A percentile compares a stretch with the other conserved stretches of the same genome.
phyloP scores from a whole-genome alignment of 2,797 vertebrate species.

The Oreortyx pictus region DNA sequence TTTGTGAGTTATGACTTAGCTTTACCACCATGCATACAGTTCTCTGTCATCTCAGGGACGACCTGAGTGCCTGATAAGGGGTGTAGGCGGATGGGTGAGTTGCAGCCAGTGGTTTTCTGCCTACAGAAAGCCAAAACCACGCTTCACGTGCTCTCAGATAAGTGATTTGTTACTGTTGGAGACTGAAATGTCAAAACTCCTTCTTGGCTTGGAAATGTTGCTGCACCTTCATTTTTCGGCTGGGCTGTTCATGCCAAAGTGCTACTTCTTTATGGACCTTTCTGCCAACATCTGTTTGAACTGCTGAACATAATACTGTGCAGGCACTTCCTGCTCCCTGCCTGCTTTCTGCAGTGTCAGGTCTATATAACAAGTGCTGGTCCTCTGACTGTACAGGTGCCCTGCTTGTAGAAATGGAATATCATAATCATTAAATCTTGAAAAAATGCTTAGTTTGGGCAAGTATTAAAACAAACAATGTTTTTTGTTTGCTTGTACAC shows the following conservation, averaged over 20 bases:
- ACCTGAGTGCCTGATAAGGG: background rate
- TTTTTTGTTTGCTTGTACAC: background rate
- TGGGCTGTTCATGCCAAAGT: background rate
- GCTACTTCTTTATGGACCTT: background rate
- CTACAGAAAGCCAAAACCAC: accelerated
- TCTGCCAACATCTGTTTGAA: background rate
- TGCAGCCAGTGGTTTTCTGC: background rate
- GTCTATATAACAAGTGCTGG: accelerated
- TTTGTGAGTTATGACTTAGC: background rate
- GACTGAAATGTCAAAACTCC: background rate
- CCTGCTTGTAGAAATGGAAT: background rate
- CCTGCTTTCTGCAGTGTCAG: accelerated
- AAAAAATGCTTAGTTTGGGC: background rate
- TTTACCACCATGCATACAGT: background rate
- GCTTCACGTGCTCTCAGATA: accelerated
- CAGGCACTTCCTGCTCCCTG: background rate
- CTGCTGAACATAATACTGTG: background rate
- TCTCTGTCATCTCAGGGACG: background rate
- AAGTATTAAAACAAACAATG: background rate
- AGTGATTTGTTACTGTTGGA: background rate
- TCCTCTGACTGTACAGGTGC: background rate
- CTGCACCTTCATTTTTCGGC: background rate
- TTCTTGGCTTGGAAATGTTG: background rate
- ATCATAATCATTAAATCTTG: background rate
- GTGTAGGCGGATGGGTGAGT: accelerated